These are phyloP conservation scores for Drosophila flavopinicola DNA, from an alignment of 2,888 invertebrate species.

Conservation along the genomic window DNA sequence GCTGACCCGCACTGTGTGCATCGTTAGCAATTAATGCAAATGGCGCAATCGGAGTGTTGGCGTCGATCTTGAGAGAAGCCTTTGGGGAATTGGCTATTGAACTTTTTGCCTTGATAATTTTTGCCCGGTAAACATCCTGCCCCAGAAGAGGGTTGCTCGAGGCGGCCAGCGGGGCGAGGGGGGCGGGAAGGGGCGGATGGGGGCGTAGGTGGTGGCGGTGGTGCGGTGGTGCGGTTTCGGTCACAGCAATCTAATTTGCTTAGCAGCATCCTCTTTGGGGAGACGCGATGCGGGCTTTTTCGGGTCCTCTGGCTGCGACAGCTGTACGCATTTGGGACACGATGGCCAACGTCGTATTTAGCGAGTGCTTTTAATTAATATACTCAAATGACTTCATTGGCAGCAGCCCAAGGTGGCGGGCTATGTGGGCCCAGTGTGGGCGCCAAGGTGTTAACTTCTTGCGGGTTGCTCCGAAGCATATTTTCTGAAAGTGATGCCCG, in stretches of 20 bases:
- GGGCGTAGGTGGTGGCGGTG: neutral
- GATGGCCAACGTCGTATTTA: conserved; percentile 38
- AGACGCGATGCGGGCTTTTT: conserved; percentile 5
- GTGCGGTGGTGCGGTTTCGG: too few species aligned
- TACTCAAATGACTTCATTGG: conserved; percentile 76
- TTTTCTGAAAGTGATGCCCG: conserved; percentile 29
- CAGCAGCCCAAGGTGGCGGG: conserved; percentile 8
- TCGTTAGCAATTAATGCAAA: conserved; percentile 57
- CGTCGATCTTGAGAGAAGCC: conserved; percentile 47
- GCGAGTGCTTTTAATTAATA: conserved; percentile 75
- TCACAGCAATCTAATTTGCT: conserved; percentile 53
- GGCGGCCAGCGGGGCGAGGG: neutral
- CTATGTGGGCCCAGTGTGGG: neutral
- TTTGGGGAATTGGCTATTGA: conserved; percentile 55
- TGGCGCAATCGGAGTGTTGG: conserved; percentile 39
- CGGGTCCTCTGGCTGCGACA: conserved; percentile 42
- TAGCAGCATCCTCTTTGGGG: conserved; percentile 36
- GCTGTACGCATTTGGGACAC: conserved; percentile 39
- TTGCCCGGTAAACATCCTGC: conserved; percentile 37
- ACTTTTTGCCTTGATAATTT: conserved; percentile 61
- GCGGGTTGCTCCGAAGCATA: conserved; percentile 2
- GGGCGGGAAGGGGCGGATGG: neutral
- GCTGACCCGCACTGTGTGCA: too few species aligned
- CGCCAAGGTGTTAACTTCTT: conserved; percentile 36
- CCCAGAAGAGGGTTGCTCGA: neutral